Evolutionary conservation across 2,797 vertebrate genomes (phyloP), one percentile per base, ranked within the genome.

Genomic region (Crocodylus rhombifer): DNA sequence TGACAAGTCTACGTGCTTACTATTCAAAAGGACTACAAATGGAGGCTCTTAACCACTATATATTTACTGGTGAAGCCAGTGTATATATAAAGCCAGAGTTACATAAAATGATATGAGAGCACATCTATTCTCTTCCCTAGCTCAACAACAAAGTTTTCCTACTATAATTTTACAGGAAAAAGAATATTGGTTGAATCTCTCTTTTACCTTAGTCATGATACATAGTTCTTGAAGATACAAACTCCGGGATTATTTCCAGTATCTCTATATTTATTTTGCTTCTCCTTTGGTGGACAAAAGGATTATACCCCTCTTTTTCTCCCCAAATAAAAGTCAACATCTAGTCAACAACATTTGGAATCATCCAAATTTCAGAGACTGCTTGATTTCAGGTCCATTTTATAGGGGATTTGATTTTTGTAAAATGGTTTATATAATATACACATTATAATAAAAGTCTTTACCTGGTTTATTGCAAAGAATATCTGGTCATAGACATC

Each of bases 401-500:
- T 51, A 51, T 51, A 51, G 42, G 42, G 42, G 42, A 51, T 51
- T 51, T 51, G 42, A 51, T 51, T 51, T 51, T 51, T 51, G 20
- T 28, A 81, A 82, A 61, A 12, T 69, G 1, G 1, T 36, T 25
- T 28, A 55, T 9, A 9, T 82, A 51, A 18, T 58, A 13, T 28
- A 64, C 10, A 83, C 14, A 36, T 10, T 12, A 51, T 63, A 89
- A 81, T 0, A 0, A 58, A 57, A 90, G 87, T 28, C n/a, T 85
- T 96, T 98, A 99, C 99, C 98, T 98, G 98, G 83, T 98, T 96
- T 77, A 99, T 98, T 33, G 98, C 96, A 88, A 98, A 98, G 94
- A 97, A 57, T 93, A 99, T 98, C 97, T 99, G 98, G 77, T 99
- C 98, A 4, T 99, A 98, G 17, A 99, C 98, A 3, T 99, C 99